Conservation (phyloP, 2,888 invertebrate species). For the Thera obeliscata region DNA sequence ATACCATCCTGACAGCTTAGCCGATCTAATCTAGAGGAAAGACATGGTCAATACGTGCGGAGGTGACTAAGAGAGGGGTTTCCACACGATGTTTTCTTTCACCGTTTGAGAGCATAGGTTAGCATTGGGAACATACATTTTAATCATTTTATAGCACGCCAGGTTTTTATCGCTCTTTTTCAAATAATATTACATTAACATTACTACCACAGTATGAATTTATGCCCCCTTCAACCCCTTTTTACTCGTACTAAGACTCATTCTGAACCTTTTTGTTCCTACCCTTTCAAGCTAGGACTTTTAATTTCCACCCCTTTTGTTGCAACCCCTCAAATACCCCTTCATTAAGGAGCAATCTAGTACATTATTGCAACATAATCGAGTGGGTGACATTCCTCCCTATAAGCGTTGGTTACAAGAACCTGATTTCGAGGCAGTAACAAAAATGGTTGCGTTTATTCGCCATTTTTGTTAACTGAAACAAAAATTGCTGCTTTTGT, state of each 20-base stretch:
- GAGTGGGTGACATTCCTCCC: slow-evolving; percentile 12
- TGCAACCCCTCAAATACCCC: slow-evolving; percentile 9
- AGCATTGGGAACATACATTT: too few relatives aligned
- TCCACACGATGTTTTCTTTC: too few relatives aligned
- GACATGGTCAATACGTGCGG: too few relatives aligned
- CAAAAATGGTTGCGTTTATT: not conserved
- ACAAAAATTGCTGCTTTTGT: too few relatives aligned
- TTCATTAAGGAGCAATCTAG: slow-evolving; percentile 19
- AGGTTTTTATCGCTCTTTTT: too few relatives aligned
- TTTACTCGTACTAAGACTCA: not conserved
- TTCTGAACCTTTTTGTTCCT: slow-evolving; percentile 8
- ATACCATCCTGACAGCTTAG: too few relatives aligned
- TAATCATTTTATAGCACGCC: too few relatives aligned
- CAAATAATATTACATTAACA: not conserved
- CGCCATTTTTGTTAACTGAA: not conserved
- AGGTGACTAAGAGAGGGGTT: too few relatives aligned
- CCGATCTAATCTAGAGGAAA: too few relatives aligned
- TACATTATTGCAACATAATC: slow-evolving; percentile 16
- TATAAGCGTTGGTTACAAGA: not conserved
- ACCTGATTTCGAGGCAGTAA: not conserved
- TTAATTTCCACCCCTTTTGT: slow-evolving; percentile 15
- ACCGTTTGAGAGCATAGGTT: too few relatives aligned
- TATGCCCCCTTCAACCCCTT: not conserved
- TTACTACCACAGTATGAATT: not conserved
- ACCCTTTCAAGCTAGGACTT: slow-evolving; percentile 2